Evolutionary conservation across 2,888 invertebrate genomes (phyloP).

Genomic region (Emmelina monodactyla): DNA sequence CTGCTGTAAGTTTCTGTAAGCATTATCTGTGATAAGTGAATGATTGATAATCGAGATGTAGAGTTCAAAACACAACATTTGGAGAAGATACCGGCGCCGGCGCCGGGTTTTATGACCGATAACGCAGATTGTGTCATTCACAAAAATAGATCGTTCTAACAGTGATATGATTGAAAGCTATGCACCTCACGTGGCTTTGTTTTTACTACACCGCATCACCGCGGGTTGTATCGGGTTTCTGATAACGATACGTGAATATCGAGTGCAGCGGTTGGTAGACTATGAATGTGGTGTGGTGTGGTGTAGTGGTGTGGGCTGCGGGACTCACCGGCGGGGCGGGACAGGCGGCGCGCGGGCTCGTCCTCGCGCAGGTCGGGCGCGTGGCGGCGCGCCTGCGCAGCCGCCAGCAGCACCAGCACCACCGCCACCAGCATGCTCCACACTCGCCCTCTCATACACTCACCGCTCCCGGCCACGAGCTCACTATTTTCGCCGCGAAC

Average conservation of each 20-base stretch:
- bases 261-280: neutral
- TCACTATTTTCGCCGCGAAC: slow-evolving; percentile 57
- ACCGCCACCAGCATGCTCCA: slow-evolving; percentile 40
- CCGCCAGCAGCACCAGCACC: slow-evolving; percentile 38
- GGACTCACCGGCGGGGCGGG: slow-evolving; percentile 73
- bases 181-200: slow-evolving; percentile 56
- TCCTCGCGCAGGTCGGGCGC: slow-evolving; percentile 72
- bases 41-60: no score
- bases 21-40: no score
- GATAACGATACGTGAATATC: slow-evolving; percentile 32
- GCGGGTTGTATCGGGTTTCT: slow-evolving; percentile 28
- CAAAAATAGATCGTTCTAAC: slow-evolving; percentile 39
- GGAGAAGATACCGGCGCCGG: no score
- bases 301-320: neutral
- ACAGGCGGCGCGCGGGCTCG: slow-evolving; percentile 70
- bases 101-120: slow-evolving; percentile 61
- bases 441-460: slow-evolving; percentile 30
- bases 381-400: slow-evolving; percentile 60
- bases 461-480: slow-evolving; percentile 50
- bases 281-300: neutral
- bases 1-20: no score
- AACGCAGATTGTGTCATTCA: slow-evolving; percentile 41
- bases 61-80: no score
- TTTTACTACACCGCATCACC: slow-evolving; percentile 40
- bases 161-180: slow-evolving; percentile 32